Evolutionary conservation across 2,113 vertebrate species (phyloP), one percentile per base, ranked within the genome.

Genomic region (Garra rufa): DNA sequence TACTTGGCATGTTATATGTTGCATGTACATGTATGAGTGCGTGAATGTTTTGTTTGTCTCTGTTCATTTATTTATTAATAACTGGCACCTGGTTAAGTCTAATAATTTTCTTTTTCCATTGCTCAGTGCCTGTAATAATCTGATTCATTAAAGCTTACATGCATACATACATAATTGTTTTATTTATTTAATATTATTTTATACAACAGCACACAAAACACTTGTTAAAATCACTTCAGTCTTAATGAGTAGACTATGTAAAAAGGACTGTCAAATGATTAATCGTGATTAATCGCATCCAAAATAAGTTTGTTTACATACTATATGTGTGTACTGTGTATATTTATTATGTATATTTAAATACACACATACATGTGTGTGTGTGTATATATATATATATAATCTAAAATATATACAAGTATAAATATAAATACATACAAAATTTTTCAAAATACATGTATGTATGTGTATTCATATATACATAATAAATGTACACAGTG

Each of bases 1-100:
- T 90, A 61, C 26, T 67, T 92, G 83, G 93, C 88, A 92, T 92
- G 90, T 46, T 11, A 48, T 61, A 88, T 85, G 71, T 82, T 90
- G 89, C 89, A 89, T 90, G 89, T 84, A 34, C 59, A 34, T 26
- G 67, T 75, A n/a, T 57, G 69, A 30, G 85, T 55, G 70, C 46
- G 67, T 69, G 80, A n/a, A 41, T 34, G 30, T n/a, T 63, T 69
- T 77, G 57, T 85, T 46, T 50, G 44, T 86, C 9, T 70, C 19
- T 74, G 14, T 19, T 78, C 21, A 17, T 81, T 43, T 41, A n/a
- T 74, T 41, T 81, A 34, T 44, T 19, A 59, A 30, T 15, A 21
- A 21, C 14, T 2, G 11, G 21, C 30, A 50, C 17, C 44, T 70
- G 57, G 24, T 80, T 30, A 65, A 80, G 43, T 2, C 59, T 21